Evolutionary conservation across 2,797 vertebrate species (phyloP), one percentile per base, ranked within the genome.

Genomic region (Eutrigla gurnardus): DNA sequence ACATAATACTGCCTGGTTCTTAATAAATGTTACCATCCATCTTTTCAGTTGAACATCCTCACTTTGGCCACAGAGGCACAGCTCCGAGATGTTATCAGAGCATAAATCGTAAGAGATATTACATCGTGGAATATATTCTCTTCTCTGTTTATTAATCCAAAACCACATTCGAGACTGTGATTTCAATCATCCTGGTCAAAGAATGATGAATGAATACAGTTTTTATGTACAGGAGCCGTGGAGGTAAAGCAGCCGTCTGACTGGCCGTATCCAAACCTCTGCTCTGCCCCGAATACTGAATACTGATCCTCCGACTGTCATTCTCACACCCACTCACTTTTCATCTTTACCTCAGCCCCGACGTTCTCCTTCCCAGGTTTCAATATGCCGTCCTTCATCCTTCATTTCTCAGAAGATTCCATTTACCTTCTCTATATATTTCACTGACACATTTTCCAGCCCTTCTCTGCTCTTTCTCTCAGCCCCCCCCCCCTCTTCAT

Each of bases 331-430:
- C 76, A 73, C 75, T 80, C 75, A 63, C 84, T 71, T 83, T 78
- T 84, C 79, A 88, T 79, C 81, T 84, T 32, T 53, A 69, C 78
- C 82, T 78, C 88, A 8, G 75, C 64, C 69, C 61, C 49, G 11
- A 65, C 71, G n/a, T 35, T 72, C 73, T 54, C 81, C 60, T 75
- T 70, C 78, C 81, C 72, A 70, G 79, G 42, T 86, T 85, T 85
- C 85, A 85, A 81, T 87, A 83, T 61, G 86, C 83, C 35, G 42
- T 71, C 80, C 80, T 85, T 87, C 87, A 82, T 85, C 84, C 73
- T 88, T 87, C 87, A 86, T 91, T 85, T 81, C 79, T 90, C 81
- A 70, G 75, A 86, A 89, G 84, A 86, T 88, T 89, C 85, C 89
- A 84, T 90, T 88, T 89, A 87, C 86, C 78, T 81, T 82, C 83